A percentile compares a stretch with the other conserved stretches of the same genome.
These are phyloP conservation scores for Dinoponera quadriceps DNA, from an alignment of 1,140 invertebrate genomes.

Conservation along the genomic window DNA sequence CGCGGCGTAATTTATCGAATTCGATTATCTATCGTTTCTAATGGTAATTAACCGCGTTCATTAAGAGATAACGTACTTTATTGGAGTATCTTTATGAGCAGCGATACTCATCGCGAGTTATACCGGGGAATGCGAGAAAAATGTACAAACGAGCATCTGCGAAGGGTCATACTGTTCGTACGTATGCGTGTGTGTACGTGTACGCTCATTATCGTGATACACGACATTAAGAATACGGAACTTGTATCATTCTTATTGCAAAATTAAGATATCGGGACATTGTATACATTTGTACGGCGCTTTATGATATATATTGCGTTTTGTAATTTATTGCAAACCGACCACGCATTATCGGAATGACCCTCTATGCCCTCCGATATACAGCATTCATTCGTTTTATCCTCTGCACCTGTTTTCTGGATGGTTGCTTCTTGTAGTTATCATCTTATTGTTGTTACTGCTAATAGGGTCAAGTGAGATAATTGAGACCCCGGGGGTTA, in stretches of 20 bases:
- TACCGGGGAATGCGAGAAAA: conserved; percentile 25
- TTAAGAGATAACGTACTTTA: conserved; percentile 53
- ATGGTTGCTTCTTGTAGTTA: conserved; percentile 24
- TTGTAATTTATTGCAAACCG: conserved; percentile 25
- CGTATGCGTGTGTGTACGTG: neutral
- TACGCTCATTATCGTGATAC: neutral
- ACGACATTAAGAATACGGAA: neutral
- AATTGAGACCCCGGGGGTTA: conserved; percentile 38
- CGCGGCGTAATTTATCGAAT: conserved; percentile 24
- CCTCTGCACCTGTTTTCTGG: conserved; percentile 14
- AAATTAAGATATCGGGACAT: conserved; percentile 28
- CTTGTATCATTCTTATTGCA: neutral
- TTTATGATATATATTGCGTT: neutral
- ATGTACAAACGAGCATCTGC: neutral
- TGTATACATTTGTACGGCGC: conserved; percentile 19
- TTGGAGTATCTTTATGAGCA: conserved; percentile 50
- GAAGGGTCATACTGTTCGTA: neutral
- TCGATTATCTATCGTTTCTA: conserved; percentile 35
- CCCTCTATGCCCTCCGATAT: neutral
- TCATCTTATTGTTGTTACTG: conserved; percentile 38
- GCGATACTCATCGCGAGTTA: conserved; percentile 15
- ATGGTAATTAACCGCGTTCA: conserved; percentile 49
- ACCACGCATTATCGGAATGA: conserved; percentile 6
- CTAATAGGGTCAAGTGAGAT: conserved; percentile 17
- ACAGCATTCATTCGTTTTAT: conserved; percentile 23